phyloP scores from a whole-genome alignment of 2,888 invertebrate genomes.

The Panzeria rudis region DNA sequence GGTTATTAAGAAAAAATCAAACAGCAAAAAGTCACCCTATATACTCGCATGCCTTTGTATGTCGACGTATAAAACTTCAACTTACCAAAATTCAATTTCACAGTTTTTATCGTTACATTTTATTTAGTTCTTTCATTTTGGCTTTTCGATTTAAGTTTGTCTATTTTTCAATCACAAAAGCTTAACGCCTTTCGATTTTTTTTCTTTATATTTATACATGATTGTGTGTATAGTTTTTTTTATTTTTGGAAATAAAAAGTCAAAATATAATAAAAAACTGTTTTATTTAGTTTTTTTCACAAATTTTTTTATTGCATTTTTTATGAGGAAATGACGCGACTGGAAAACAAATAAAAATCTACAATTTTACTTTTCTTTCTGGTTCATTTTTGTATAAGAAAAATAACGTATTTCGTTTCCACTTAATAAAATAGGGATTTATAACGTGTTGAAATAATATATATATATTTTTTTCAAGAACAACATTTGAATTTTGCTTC shows the following conservation, averaged over 20 bases:
- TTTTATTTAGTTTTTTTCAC: not conserved
- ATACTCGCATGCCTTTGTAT: too few relatives aligned
- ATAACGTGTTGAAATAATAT: constrained; percentile 65
- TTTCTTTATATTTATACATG: constrained; percentile 26
- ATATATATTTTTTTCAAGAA: not conserved
- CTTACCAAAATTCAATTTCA: constrained; percentile 55
- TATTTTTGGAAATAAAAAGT: too few relatives aligned
- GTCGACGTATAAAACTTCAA: not conserved
- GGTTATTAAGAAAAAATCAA: too few relatives aligned
- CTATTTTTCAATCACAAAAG: constrained; percentile 66
- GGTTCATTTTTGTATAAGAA: constrained; percentile 2
- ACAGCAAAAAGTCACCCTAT: not conserved
- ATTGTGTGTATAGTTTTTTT: too few relatives aligned
- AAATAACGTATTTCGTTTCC: constrained; percentile 59
- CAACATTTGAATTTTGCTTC: constrained; percentile 25
- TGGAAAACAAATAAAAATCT: constrained; percentile 62
- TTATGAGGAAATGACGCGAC: constrained; percentile 65
- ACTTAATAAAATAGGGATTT: constrained; percentile 71
- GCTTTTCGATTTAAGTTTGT: constrained; percentile 63
- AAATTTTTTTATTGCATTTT: constrained; percentile 29
- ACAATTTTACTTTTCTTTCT: constrained; percentile 4
- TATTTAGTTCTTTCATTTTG: constrained; percentile 30
- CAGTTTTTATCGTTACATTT: constrained; percentile 38
- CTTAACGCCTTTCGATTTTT: constrained; percentile 61
- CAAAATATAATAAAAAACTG: too few relatives aligned